Conservation (phyloP, 2,888 invertebrate genomes). For the Odontocolon sp. region DNA sequence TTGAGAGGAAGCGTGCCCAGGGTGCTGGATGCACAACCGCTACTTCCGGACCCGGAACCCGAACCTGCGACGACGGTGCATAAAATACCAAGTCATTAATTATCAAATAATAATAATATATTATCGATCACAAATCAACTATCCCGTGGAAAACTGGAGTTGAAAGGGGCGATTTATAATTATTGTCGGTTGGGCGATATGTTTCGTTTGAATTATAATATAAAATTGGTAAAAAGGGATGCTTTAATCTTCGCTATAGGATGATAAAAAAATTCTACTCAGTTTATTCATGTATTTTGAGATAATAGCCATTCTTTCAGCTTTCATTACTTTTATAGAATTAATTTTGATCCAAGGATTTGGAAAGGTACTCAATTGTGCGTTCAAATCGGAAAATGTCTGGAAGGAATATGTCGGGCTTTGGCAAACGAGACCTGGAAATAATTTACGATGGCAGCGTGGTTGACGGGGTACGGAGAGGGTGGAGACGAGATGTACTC, state of each 20-base stretch:
- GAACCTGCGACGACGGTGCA: constrained; percentile 70
- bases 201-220: too few relatives aligned
- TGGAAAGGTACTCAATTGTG: not conserved
- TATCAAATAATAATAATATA: not conserved
- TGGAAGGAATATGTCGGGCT: constrained; percentile 1
- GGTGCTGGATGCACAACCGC: constrained; percentile 78
- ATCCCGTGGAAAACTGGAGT: not conserved
- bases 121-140: not conserved
- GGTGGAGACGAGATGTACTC: constrained; percentile 27
- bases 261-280: too few relatives aligned
- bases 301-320: too few relatives aligned
- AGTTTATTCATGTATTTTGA: too few relatives aligned
- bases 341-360: too few relatives aligned
- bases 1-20: constrained; percentile 74
- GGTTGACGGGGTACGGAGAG: constrained; percentile 39
- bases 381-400: not conserved
- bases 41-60: constrained; percentile 81
- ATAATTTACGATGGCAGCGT: constrained; percentile 41
- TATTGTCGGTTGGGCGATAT: too few relatives aligned
- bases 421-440: constrained; percentile 25
- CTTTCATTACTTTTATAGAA: too few relatives aligned
- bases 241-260: too few relatives aligned
- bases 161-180: too few relatives aligned
- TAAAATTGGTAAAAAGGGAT: too few relatives aligned
- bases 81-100: not conserved